Conservation (phyloP, 1,140 invertebrate species). For the Gonioctena quinquepunctata region DNA sequence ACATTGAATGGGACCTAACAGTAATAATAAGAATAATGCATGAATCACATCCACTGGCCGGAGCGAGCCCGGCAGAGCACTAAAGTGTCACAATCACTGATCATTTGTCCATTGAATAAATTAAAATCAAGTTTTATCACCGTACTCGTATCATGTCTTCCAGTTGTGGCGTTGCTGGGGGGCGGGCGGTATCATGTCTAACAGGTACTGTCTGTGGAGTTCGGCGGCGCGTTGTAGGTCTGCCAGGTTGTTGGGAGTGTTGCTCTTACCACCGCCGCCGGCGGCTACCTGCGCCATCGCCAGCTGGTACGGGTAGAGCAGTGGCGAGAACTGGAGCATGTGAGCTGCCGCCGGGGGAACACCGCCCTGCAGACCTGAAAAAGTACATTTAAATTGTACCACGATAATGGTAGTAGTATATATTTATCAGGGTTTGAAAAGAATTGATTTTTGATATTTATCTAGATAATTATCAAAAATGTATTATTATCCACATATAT, state of each 20-base stretch:
- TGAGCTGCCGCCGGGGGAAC: constrained; percentile 68
- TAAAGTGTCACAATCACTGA: not conserved
- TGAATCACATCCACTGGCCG: not conserved
- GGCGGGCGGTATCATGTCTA: constrained; percentile 90
- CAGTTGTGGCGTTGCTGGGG: constrained; percentile 53
- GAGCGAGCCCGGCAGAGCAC: not conserved
- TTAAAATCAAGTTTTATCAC: constrained; percentile 22
- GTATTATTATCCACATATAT: too few species aligned
- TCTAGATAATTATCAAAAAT: too few species aligned
- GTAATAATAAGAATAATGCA: not conserved
- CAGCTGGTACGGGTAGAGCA: constrained; percentile 85
- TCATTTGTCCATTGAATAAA: constrained; percentile 1
- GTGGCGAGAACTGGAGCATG: constrained; percentile 82
- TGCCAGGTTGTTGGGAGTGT: constrained; percentile 61
- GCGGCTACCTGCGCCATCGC: constrained; percentile 63
- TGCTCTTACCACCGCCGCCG: constrained; percentile 53
- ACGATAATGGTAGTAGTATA: too few species aligned
- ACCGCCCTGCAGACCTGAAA: constrained; percentile 51
- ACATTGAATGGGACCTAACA: not conserved
- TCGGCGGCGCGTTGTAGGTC: constrained; percentile 84
- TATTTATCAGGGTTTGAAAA: too few species aligned
- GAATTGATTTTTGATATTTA: too few species aligned
- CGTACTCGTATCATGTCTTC: constrained; percentile 52
- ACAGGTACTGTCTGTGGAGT: constrained; percentile 91
- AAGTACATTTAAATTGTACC: too few species aligned